Conservation (phyloP, 2,888 invertebrate genomes). For the Nephrotoma guestfalica region DNA sequence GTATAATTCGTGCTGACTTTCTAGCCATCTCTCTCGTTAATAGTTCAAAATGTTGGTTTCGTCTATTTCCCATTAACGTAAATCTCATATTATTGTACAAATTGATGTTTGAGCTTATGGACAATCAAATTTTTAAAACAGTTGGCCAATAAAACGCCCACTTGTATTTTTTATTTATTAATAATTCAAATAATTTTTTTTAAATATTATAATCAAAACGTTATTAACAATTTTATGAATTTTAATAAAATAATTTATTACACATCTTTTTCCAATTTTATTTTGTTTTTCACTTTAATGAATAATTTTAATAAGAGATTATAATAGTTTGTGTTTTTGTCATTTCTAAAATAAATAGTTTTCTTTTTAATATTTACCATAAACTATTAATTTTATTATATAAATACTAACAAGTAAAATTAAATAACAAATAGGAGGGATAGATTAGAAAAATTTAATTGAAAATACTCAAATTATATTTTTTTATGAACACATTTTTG, state of each 20-base stretch:
- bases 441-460: not conserved
- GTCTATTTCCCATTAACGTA: no score
- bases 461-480: not conserved
- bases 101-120: no score
- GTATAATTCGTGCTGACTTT: no score
- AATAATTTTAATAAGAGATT: not conserved
- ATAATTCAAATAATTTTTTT: not conserved
- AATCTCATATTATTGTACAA: no score
- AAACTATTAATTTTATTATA: not conserved
- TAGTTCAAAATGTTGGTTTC: no score
- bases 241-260: not conserved
- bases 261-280: not conserved
- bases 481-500: not conserved
- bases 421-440: not conserved
- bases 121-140: no score
- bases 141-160: no score
- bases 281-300: not conserved
- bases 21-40: no score
- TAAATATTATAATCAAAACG: not conserved
- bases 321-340: not conserved
- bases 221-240: not conserved
- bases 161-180: not conserved
- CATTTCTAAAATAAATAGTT: not conserved
- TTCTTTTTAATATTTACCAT: not conserved
- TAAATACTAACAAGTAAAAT: not conserved